phyloP scores from a whole-genome alignment of 1,140 invertebrate species.

The Yoshiicerus persimilis region DNA sequence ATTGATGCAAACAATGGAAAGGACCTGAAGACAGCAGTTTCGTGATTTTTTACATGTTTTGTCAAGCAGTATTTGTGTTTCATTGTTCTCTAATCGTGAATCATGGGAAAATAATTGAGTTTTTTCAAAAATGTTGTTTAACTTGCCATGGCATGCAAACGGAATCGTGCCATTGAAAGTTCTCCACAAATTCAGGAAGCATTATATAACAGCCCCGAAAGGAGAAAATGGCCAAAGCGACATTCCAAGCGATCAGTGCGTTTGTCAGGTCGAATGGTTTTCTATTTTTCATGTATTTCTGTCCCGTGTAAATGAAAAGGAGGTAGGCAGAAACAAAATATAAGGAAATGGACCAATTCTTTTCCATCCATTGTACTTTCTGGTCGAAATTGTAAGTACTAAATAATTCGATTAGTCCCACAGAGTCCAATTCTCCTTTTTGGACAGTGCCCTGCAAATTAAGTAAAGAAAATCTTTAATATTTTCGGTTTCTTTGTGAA shows the following conservation, averaged over 20 bases:
- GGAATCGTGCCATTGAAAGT: slow-evolving; percentile 84
- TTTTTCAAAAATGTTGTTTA: no score
- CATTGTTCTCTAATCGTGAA: no score
- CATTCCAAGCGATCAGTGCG: slow-evolving; percentile 90
- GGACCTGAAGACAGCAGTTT: no score
- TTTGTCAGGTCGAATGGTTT: slow-evolving; percentile 82
- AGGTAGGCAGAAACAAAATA: slow-evolving; percentile 90
- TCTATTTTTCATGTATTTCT: slow-evolving; percentile 88
- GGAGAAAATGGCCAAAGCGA: slow-evolving; percentile 87
- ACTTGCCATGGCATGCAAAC: slow-evolving; percentile 85
- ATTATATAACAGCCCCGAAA: slow-evolving; percentile 86
- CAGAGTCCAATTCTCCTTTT: no score
- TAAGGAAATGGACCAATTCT: slow-evolving; percentile 92
- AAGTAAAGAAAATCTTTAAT: no score
- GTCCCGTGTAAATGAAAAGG: slow-evolving; percentile 87
- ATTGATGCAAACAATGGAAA: no score
- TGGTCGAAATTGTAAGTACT: slow-evolving; percentile 55
- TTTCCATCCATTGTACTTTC: slow-evolving; percentile 89
- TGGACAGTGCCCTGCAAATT: no score
- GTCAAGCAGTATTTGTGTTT: no score
- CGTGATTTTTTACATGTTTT: no score
- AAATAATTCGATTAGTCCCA: no score
- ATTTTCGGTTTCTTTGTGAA: no score
- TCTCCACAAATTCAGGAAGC: slow-evolving; percentile 82
- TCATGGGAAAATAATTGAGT: no score